These are phyloP conservation scores for Euphonia xanthogaster DNA, from an alignment of 2,797 vertebrate species.

Conservation along the genomic window DNA sequence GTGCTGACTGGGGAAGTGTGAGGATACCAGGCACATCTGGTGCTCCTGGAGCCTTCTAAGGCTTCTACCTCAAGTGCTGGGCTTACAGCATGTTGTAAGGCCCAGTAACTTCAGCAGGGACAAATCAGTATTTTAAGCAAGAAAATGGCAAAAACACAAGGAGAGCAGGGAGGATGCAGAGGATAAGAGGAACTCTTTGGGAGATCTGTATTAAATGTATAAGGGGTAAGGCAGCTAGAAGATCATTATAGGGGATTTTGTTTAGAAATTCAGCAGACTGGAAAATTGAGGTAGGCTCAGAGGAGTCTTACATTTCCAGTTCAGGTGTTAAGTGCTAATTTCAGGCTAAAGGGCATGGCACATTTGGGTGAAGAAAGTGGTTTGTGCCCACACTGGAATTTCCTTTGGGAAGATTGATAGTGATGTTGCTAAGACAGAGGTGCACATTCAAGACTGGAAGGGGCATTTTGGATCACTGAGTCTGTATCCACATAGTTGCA, in stretches of 20 bases:
- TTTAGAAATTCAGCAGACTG: background rate
- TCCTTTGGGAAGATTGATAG: background rate
- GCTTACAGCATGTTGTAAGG: background rate
- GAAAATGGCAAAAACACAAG: background rate
- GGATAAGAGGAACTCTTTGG: background rate
- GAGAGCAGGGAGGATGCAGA: background rate
- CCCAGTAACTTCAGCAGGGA: background rate
- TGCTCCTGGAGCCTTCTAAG: background rate
- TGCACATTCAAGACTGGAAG: background rate
- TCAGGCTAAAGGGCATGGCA: background rate
- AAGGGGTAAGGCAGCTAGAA: background rate
- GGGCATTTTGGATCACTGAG: background rate
- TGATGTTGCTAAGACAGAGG: background rate
- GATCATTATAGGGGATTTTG: background rate
- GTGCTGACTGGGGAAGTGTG: background rate
- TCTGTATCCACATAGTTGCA: accelerated
- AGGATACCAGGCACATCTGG: accelerated
- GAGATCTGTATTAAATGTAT: background rate
- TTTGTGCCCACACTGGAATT: slow-evolving; percentile 22
- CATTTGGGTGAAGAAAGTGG: background rate
- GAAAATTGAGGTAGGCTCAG: slow-evolving; percentile 38
- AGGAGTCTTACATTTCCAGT: slow-evolving; percentile 41
- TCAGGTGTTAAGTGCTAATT: slow-evolving; percentile 15
- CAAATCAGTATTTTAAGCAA: background rate
- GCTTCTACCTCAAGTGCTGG: background rate